phyloP scores from a whole-genome alignment of 1,140 invertebrate species.

The Sycophaga agraensis region DNA sequence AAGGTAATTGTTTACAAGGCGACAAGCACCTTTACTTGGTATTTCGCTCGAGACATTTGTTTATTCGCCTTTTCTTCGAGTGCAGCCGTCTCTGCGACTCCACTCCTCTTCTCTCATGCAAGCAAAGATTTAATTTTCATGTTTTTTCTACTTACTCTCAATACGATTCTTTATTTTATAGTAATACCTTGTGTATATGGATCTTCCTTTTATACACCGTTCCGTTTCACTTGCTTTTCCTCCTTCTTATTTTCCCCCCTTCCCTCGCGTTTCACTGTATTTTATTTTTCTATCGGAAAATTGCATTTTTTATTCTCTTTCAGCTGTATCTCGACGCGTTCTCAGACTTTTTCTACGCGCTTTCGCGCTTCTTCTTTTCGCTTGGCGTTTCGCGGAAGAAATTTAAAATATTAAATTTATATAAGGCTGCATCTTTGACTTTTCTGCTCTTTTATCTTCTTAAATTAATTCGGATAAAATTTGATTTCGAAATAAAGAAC shows the following conservation, averaged over 20 bases:
- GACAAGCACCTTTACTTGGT: too few species aligned
- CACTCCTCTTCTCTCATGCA: not conserved
- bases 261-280: constrained; percentile 9
- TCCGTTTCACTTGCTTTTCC: not conserved
- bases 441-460: not conserved
- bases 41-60: not conserved
- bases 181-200: not conserved
- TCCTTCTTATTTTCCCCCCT: too few species aligned
- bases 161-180: not conserved
- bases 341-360: not conserved
- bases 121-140: not conserved
- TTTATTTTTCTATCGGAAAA: constrained; percentile 12
- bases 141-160: not conserved
- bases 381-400: not conserved
- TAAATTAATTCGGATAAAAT: not conserved
- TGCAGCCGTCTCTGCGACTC: too few species aligned
- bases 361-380: not conserved
- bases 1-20: not conserved
- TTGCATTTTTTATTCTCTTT: constrained; percentile 7
- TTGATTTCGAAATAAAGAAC: not conserved
- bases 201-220: not conserved
- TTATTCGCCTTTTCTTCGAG: not conserved
- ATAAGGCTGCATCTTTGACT: not conserved
- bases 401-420: constrained; percentile 6
- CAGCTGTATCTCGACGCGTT: not conserved